phyloP scores from a whole-genome alignment of 2,113 vertebrate genomes.

The Ciconia stormi region DNA sequence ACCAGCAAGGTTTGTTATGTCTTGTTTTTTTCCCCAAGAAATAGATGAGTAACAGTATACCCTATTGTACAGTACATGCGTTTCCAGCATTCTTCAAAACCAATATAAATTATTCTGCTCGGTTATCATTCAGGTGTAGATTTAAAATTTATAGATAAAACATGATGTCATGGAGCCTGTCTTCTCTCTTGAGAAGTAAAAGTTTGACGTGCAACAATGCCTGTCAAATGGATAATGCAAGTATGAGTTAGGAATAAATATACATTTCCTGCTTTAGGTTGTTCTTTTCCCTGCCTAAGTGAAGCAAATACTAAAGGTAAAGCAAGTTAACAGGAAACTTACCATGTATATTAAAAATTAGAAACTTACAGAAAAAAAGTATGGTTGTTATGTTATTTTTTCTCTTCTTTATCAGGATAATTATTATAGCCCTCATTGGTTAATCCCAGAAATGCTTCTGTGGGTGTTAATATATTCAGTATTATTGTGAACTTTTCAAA shows the following conservation, averaged over 20 bases:
- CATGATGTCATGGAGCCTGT: background rate
- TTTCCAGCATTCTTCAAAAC: background rate
- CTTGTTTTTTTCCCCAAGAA: background rate
- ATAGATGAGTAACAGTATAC: background rate
- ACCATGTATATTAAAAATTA: background rate
- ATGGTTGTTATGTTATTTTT: background rate
- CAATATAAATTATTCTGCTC: background rate
- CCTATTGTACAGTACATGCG: background rate
- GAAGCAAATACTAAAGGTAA: background rate
- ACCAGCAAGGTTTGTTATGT: background rate
- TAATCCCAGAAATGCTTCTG: constrained; percentile 20
- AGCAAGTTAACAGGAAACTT: background rate
- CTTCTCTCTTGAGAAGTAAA: background rate
- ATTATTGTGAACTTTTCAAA: constrained; percentile 59
- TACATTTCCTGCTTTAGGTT: background rate
- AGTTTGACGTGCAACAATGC: background rate
- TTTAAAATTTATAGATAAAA: background rate
- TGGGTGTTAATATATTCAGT: constrained; percentile 35
- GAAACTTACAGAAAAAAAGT: background rate
- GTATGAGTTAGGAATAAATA: background rate
- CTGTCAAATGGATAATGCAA: background rate
- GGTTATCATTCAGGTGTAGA: background rate
- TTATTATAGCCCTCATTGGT: constrained; percentile 25
- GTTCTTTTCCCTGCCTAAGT: background rate
- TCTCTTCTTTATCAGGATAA: background rate